phyloP scores from a whole-genome alignment of 2,797 vertebrate genomes.

The Sebastes dallii region DNA sequence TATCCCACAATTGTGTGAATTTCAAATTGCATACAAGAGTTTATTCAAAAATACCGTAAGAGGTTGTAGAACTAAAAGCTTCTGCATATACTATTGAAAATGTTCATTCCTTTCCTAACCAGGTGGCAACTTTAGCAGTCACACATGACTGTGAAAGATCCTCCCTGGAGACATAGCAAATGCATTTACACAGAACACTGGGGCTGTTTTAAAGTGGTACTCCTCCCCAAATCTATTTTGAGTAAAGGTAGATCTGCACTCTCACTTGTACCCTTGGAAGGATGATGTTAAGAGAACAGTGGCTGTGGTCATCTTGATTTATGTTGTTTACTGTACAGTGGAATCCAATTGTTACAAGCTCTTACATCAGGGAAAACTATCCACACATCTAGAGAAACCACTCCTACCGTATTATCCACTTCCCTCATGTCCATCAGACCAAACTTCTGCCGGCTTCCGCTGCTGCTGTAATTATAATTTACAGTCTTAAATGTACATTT shows the following conservation, averaged over 20 bases:
- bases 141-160: neutral
- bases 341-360: neutral
- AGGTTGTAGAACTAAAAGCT: neutral
- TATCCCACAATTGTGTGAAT: neutral
- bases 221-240: neutral
- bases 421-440: neutral
- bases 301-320: slow-evolving; percentile 22
- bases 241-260: neutral
- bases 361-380: neutral
- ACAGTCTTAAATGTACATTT: too few relatives aligned
- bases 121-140: neutral
- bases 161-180: slow-evolving; percentile 7
- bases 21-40: neutral
- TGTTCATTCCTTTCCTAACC: neutral
- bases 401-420: neutral
- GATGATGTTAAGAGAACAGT: neutral
- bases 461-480: too few relatives aligned
- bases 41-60: neutral
- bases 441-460: too few relatives aligned
- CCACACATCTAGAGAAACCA: neutral
- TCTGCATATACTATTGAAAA: neutral
- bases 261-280: neutral
- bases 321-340: slow-evolving; percentile 15
- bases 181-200: slow-evolving; percentile 10
- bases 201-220: neutral